Evolutionary conservation across 2,888 invertebrate genomes (phyloP).

Genomic region (Drosophila nr. medialis): DNA sequence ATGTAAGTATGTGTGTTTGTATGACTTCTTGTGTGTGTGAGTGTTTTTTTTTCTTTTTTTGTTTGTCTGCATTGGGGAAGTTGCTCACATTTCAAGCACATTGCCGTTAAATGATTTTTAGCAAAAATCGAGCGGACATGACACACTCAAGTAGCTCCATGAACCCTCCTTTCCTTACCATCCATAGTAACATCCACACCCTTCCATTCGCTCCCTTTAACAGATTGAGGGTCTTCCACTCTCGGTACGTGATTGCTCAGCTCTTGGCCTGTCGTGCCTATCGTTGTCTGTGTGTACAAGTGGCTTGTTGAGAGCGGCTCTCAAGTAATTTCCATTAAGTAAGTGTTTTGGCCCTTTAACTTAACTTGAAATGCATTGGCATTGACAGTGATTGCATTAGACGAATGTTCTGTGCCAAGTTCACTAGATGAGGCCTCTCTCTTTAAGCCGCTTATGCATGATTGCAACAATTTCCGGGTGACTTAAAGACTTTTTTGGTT

Average conservation of each 20-base stretch:
- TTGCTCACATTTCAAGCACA: conserved; percentile 70
- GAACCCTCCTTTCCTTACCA: not conserved
- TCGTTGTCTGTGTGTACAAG: conserved; percentile 53
- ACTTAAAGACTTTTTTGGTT: conserved; percentile 37
- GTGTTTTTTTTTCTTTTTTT: not conserved
- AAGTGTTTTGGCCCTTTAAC: conserved; percentile 74
- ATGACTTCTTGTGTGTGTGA: conserved; percentile 17
- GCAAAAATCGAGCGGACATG: conserved; percentile 79
- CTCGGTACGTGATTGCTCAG: conserved; percentile 73
- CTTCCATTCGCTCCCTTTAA: not conserved
- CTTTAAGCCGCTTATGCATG: conserved; percentile 50
- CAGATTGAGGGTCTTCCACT: conserved; percentile 12
- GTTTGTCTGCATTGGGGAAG: conserved; percentile 28
- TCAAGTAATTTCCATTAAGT: conserved; percentile 80
- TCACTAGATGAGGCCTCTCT: conserved; percentile 12
- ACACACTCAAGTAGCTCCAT: conserved; percentile 75
- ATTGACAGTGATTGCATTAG: conserved; percentile 73
- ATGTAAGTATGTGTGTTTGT: conserved; percentile 7
- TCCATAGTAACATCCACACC: not conserved
- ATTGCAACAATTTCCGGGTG: conserved; percentile 36
- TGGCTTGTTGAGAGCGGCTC: conserved; percentile 57
- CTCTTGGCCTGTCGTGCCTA: conserved; percentile 52
- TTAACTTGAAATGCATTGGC: conserved; percentile 63
- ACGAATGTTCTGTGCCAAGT: conserved; percentile 12
- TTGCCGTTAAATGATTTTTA: conserved; percentile 78